Evolutionary conservation across 2,888 invertebrate species (phyloP), one percentile per base, ranked within the genome.

Genomic region (Cheilosia soror): DNA sequence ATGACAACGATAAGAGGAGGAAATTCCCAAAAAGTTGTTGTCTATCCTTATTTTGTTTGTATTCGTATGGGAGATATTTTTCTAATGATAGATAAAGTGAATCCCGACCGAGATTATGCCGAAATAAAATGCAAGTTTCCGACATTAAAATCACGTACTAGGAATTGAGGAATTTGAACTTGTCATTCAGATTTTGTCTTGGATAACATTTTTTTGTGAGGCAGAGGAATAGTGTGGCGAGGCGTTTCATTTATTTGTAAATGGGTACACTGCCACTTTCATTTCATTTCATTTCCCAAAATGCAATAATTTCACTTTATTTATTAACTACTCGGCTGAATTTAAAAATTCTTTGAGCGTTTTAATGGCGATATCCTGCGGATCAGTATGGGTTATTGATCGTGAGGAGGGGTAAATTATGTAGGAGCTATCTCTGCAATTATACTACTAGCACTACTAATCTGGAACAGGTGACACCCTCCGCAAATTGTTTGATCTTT

Each of bases 11-110:
- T 13, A 6, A 7, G 58, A 20, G n/a, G 1, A 11, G 44, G 20
- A 9, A 33, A 27, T 47, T 63, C 51, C 37, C 9, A n/a, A 65
- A 65, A 65, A 65, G n/a, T 65, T 5, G 37, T 55, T 4, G 31
- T 7, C 3, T 27, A 20, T 33, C 13, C 31, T 58, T 11, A 37
- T 42, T 29, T 40, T 40, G 9, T 40, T 33, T 49, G 11, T 4
- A 40, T 27, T 4, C 40, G 33, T 60, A 13, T 51, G 13, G 20
- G 31, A 11, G 13, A 25, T 13, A 44, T 60, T 2, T 42, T 65
- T 27, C 27, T 2, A 65, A 7, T 37, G 47, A 40, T 40, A 31
- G n/a, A 20, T 20, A 20, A 11, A 37, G 11, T 37, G 47, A 40
- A 5, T 33, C 2, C n/a, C n/a, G 37, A 37, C 13, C 51, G 37